Evolutionary conservation across 2,888 invertebrate species (phyloP), one percentile per base, ranked within the genome.

Genomic region (Troglohyphantes excavatus): DNA sequence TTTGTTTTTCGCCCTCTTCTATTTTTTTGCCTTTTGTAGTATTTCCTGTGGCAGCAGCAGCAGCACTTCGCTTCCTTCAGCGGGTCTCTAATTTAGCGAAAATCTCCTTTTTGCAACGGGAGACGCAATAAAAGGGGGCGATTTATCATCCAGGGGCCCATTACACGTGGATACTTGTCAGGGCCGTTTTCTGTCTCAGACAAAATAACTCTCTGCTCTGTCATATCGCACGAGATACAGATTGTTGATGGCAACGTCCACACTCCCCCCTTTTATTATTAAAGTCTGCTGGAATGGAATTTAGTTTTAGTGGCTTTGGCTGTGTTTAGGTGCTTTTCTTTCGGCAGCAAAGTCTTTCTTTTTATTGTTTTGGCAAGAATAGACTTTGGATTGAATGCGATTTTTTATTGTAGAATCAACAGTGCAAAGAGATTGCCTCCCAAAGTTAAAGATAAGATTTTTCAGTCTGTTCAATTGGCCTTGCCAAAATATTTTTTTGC

Each of bases 1-100:
- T 68, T n/a, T n/a, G n/a, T n/a, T n/a, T n/a, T n/a, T n/a, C n/a
- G n/a, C n/a, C n/a, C n/a, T 33, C 13, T 13, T 53, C n/a, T n/a
- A n/a, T 53, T 5, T 53, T 53, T 53, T 53, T 53, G n/a, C 53
- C 53, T 5, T 13, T 53, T 53, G 53, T 7, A 53, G n/a, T n/a
- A n/a, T 17, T 13, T 53, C n/a, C 53, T n/a, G 9, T n/a, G n/a
- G n/a, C n/a, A n/a, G n/a, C n/a, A n/a, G n/a, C n/a, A n/a, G 59
- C 53, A n/a, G 73, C 73, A 76, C 76, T 65, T 78, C 65, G 72
- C 61, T 72, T 59, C 43, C 61, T 59, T 65, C 33, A 75, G 75
- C 39, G 84, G 67, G 75, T 75, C 67, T 84, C 84, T 84, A 84
- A 84, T 84, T 84, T 84, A 76, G 84, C 75, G 75, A 84, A 84